phyloP scores from a whole-genome alignment of 2,113 vertebrate genomes.

The Psilopsiagon aurifrons region DNA sequence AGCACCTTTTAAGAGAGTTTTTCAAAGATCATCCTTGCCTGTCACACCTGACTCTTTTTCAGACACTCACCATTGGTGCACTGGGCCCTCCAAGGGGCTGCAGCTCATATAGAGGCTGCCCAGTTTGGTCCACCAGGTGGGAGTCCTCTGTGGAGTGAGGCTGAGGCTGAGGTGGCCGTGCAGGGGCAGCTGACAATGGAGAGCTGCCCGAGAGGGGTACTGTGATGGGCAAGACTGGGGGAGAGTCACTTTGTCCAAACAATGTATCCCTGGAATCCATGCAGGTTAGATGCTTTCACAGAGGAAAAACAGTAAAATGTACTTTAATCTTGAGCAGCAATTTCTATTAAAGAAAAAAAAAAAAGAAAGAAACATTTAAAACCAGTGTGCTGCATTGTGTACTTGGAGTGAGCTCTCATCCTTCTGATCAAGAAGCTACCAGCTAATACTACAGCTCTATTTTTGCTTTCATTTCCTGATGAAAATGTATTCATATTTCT shows the following conservation, averaged over 20 bases:
- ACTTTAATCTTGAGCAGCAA: not conserved
- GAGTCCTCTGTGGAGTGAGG: conserved; percentile 56
- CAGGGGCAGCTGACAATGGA: not conserved
- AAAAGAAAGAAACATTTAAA: not conserved
- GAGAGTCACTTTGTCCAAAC: conserved; percentile 67
- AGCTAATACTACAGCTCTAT: not conserved
- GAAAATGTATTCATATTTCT: not conserved
- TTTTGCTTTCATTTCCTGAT: not conserved
- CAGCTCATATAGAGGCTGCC: conserved; percentile 75
- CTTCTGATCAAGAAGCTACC: not conserved
- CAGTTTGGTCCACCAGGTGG: conserved; percentile 68
- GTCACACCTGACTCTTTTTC: not conserved
- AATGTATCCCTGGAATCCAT: conserved; percentile 65
- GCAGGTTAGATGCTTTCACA: conserved; percentile 64
- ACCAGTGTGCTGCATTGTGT: not conserved
- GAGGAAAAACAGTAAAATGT: conserved; percentile 14
- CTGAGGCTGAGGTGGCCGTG: not conserved
- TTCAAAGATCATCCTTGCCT: not conserved
- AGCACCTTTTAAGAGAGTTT: not conserved
- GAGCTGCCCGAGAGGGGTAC: conserved; percentile 10
- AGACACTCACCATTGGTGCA: conserved; percentile 77
- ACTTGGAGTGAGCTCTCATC: not conserved
- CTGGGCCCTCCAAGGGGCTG: conserved; percentile 60
- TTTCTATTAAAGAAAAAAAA: not conserved
- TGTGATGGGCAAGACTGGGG: not conserved